phyloP scores from a whole-genome alignment of 1,140 invertebrate species.

The Hermatobates lingyangjiaoensis region DNA sequence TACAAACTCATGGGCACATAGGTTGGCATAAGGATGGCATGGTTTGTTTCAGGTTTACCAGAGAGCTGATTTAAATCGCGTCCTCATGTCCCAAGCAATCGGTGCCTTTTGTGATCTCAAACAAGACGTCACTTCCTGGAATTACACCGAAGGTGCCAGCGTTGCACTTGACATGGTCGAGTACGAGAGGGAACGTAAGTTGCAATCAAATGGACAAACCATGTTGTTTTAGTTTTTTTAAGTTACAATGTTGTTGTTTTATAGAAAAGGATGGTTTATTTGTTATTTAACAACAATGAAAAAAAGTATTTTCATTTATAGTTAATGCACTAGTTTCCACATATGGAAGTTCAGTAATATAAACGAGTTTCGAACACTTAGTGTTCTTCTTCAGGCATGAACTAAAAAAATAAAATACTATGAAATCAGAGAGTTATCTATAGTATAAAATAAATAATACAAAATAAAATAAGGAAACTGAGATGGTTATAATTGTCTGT shows the following conservation, averaged over 20 bases:
- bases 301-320: neutral
- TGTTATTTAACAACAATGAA: neutral
- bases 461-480: no score
- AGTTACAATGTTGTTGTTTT: neutral
- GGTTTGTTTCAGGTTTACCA: constrained; percentile 54
- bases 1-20: no score
- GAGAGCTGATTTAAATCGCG: constrained; percentile 74
- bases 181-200: constrained; percentile 72
- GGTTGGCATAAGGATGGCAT: no score
- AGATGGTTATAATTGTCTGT: no score
- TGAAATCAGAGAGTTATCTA: no score
- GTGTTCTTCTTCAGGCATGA: neutral
- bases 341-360: neutral
- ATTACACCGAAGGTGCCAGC: constrained; percentile 75
- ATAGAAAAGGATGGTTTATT: neutral
- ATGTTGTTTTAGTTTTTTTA: neutral
- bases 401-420: no score
- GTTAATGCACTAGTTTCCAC: neutral
- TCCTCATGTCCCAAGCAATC: constrained; percentile 75
- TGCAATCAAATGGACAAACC: constrained; percentile 5
- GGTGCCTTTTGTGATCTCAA: constrained; percentile 77
- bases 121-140: constrained; percentile 75
- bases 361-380: neutral
- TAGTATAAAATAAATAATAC: no score
- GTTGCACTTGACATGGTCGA: constrained; percentile 78